phyloP scores from a whole-genome alignment of 2,113 vertebrate genomes.

The Nesogale talazaci region DNA sequence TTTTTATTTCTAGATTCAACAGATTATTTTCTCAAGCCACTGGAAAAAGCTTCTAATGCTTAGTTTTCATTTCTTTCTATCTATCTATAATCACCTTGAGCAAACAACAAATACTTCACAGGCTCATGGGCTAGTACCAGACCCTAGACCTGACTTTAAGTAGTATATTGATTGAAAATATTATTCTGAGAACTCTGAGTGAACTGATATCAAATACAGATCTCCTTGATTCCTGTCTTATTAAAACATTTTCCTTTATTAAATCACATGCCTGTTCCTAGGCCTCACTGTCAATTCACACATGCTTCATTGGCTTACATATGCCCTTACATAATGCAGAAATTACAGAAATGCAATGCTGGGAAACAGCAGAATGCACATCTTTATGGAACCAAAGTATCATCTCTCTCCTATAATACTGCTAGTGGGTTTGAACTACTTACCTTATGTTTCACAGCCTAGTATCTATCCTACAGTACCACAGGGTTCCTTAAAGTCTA shows the following conservation, averaged over 20 bases:
- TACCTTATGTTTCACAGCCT: not conserved
- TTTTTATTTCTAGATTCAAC: conserved; percentile 45
- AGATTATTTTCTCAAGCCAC: not conserved
- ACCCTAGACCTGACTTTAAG: not conserved
- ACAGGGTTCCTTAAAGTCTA: not conserved
- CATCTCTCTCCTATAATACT: not conserved
- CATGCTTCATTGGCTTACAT: not conserved
- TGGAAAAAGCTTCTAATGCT: conserved; percentile 40
- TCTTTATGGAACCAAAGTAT: not conserved
- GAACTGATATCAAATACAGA: conserved; percentile 43
- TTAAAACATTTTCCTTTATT: not conserved
- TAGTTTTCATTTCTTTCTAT: not conserved
- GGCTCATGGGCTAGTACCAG: not conserved
- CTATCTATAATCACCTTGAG: not conserved
- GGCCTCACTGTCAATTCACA: not conserved
- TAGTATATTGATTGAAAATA: conserved; percentile 19
- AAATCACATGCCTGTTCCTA: not conserved
- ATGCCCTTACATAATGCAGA: not conserved
- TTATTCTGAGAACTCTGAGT: conserved; percentile 48
- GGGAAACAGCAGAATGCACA: not conserved
- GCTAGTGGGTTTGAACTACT: not conserved
- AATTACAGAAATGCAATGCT: not conserved
- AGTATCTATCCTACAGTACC: not conserved
- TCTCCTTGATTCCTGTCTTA: conserved; percentile 29
- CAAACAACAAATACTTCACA: conserved; percentile 26